Percentiles rank a stretch among this genome's conserved stretches.
Conservation (phyloP, 2,797 vertebrate genomes). For the Molothrus aeneus region DNA sequence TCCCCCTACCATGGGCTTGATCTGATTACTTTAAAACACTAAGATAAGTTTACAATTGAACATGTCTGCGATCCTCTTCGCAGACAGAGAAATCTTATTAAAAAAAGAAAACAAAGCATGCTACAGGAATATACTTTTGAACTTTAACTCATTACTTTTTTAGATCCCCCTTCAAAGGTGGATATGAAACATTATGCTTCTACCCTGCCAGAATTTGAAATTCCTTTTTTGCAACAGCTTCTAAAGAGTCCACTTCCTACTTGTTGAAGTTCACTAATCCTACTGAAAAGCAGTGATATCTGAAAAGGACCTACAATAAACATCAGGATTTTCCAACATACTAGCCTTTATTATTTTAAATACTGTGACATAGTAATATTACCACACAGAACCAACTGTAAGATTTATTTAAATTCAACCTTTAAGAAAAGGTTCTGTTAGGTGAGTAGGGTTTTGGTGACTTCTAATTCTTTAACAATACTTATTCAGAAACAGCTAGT, state of each 20-base stretch:
- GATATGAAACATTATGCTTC: not conserved
- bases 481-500: not conserved
- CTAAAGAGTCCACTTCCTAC: not conserved
- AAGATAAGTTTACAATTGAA: not conserved
- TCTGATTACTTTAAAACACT: not conserved
- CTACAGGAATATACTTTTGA: not conserved
- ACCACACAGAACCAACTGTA: not conserved
- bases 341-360: not conserved
- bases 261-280: not conserved
- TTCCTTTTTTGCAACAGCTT: not conserved
- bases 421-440: not conserved
- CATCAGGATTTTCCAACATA: not conserved
- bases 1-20: not conserved
- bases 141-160: not conserved
- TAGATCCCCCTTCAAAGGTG: rapidly evolving
- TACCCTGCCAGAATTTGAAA: not conserved
- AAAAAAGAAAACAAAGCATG: not conserved
- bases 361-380: not conserved
- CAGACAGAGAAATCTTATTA: not conserved
- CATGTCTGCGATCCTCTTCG: not conserved
- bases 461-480: not conserved
- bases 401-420: not conserved
- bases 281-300: not conserved
- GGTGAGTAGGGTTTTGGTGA: not conserved
- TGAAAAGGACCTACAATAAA: not conserved